Percentiles rank a stretch among this genome's conserved stretches.
phyloP scores from a whole-genome alignment of 2,797 vertebrate genomes.

The Falco columbarius region DNA sequence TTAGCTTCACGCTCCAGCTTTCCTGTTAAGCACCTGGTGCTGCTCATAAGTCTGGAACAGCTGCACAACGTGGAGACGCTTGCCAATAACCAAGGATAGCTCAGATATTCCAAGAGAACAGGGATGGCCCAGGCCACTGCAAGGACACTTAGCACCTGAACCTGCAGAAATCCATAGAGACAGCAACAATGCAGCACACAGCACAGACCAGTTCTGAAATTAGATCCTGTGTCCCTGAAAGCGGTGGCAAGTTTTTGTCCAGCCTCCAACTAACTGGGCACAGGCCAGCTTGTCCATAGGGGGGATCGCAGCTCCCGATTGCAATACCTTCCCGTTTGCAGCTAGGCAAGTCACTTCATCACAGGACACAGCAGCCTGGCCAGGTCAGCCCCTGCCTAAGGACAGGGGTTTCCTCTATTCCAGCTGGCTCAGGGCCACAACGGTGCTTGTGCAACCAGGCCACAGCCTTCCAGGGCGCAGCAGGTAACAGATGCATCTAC shows the following conservation, averaged over 20 bases:
- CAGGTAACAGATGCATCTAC: neutral
- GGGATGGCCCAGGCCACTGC: neutral
- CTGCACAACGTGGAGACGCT: neutral
- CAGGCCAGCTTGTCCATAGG: neutral
- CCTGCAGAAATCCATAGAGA: neutral
- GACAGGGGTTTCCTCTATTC: neutral
- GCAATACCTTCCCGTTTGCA: neutral
- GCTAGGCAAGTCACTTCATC: neutral
- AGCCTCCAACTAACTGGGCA: neutral
- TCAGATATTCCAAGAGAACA: neutral
- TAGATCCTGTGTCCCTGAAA: neutral
- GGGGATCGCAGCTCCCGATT: neutral
- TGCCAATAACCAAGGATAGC: neutral
- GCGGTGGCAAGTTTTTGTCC: neutral
- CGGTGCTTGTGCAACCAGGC: neutral
- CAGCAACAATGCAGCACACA: neutral
- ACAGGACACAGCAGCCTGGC: neutral
- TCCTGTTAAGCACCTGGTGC: neutral
- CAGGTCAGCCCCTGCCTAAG: neutral
- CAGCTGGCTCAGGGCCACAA: neutral
- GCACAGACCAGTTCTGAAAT: neutral
- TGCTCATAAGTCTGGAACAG: neutral
- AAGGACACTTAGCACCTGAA: neutral
- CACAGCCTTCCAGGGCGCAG: neutral
- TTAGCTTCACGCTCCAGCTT: neutral